These are phyloP conservation scores for Tridacna gigas DNA, from an alignment of 2,888 invertebrate species.

Conservation along the genomic window DNA sequence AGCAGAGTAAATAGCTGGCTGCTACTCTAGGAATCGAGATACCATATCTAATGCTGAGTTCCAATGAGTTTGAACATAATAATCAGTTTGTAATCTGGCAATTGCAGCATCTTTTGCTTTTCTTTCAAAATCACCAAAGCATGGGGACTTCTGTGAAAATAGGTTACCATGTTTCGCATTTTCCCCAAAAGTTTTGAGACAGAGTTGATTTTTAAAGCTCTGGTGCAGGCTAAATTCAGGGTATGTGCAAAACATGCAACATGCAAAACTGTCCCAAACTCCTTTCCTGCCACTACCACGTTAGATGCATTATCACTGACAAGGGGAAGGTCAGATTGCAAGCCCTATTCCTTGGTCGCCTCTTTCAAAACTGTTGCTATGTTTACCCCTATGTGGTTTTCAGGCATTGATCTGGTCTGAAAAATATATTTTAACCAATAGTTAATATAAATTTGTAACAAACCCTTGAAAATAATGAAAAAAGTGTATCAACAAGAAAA, in stretches of 20 bases:
- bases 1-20: constrained; percentile 36
- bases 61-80: constrained; percentile 44
- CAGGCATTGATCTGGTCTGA: constrained; percentile 41
- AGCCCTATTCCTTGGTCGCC: constrained; percentile 30
- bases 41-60: constrained; percentile 48
- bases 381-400: constrained; percentile 34
- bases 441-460: constrained; percentile 30
- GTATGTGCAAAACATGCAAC: no score
- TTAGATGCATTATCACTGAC: constrained; percentile 49
- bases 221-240: constrained; percentile 37
- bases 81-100: constrained; percentile 48
- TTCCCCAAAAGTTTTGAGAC: constrained; percentile 29
- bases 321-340: constrained; percentile 18
- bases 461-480: background rate
- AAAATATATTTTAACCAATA: no score
- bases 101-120: constrained; percentile 31
- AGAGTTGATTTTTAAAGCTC: constrained; percentile 26
- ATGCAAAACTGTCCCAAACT: constrained; percentile 14
- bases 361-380: constrained; percentile 34
- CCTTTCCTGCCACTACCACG: constrained; percentile 36
- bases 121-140: constrained; percentile 30
- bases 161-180: constrained; percentile 40
- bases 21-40: constrained; percentile 36
- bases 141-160: constrained; percentile 38
- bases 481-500: no score